Evolutionary conservation across 2,113 vertebrate genomes (phyloP).

Genomic region (Pollimyrus isidori): DNA sequence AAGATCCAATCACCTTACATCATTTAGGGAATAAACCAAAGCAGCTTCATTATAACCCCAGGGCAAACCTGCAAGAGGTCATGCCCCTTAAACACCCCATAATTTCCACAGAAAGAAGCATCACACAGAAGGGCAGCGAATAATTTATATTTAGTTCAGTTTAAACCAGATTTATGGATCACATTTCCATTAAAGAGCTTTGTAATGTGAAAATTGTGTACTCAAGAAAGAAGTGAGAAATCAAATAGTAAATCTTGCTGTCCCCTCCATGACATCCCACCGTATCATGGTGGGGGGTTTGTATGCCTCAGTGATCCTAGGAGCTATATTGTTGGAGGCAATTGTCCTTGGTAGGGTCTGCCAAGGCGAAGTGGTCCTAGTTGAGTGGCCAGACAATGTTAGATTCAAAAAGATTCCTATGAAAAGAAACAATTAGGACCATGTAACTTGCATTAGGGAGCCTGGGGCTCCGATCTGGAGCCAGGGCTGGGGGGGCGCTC

Average conservation of each 20-base stretch:
- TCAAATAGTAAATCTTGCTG: conserved; percentile 58
- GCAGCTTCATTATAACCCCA: not conserved
- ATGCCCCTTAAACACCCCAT: not conserved
- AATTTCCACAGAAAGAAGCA: not conserved
- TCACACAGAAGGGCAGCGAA: not conserved
- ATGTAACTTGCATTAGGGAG: not conserved
- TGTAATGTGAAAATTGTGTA: conserved; percentile 40
- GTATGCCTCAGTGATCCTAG: not conserved
- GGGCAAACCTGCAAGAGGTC: not conserved
- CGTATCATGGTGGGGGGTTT: not conserved
- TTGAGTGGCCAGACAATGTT: not conserved
- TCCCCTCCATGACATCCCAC: conserved; percentile 6
- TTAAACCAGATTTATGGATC: conserved; percentile 21
- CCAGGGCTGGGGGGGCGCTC: not conserved
- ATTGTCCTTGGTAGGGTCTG: not conserved
- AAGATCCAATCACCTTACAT: conserved; percentile 18
- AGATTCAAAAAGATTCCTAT: not conserved
- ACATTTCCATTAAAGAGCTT: conserved; percentile 46
- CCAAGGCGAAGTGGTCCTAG: not conserved
- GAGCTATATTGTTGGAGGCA: not conserved
- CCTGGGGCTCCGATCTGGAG: not conserved
- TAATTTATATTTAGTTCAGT: not conserved
- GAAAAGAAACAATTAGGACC: not conserved
- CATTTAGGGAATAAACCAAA: not conserved
- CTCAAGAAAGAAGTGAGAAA: conserved; percentile 56